phyloP scores from a whole-genome alignment of 2,797 vertebrate genomes.

The Echeneis naucrates region DNA sequence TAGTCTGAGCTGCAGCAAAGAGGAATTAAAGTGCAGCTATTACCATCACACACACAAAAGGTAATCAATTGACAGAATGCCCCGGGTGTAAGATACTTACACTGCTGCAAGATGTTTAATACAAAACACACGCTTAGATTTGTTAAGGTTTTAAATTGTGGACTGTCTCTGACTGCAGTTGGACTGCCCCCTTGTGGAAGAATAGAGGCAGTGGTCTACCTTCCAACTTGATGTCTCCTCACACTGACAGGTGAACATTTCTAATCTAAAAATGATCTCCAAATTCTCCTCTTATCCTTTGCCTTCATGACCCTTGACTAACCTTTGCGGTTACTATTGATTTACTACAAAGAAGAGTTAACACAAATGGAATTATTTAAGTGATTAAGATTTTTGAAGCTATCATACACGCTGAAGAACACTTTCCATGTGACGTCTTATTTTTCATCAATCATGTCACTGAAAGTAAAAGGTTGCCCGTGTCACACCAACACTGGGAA shows the following conservation, averaged over 20 bases:
- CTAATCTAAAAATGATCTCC: no score
- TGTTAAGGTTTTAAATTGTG: background rate
- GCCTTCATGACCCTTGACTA: no score
- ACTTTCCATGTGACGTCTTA: background rate
- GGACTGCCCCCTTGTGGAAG: conserved; percentile 30
- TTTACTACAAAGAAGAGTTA: background rate
- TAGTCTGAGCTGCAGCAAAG: no score
- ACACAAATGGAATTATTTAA: background rate
- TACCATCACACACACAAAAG: no score
- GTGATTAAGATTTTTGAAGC: background rate
- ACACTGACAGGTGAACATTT: no score
- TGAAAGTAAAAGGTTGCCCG: background rate
- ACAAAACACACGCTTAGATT: background rate
- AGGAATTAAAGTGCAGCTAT: no score
- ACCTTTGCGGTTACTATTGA: no score
- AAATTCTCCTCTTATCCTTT: no score
- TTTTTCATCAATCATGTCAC: background rate
- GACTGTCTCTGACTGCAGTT: conserved; percentile 9
- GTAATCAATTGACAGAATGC: no score
- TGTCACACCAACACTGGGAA: conserved; percentile 46
- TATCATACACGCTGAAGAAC: background rate
- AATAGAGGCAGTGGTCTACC: background rate
- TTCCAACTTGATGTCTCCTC: background rate
- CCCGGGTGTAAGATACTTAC: no score
- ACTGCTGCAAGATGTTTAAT: no score